phyloP scores from a whole-genome alignment of 2,797 vertebrate genomes.

The Syndactyla subalaris region DNA sequence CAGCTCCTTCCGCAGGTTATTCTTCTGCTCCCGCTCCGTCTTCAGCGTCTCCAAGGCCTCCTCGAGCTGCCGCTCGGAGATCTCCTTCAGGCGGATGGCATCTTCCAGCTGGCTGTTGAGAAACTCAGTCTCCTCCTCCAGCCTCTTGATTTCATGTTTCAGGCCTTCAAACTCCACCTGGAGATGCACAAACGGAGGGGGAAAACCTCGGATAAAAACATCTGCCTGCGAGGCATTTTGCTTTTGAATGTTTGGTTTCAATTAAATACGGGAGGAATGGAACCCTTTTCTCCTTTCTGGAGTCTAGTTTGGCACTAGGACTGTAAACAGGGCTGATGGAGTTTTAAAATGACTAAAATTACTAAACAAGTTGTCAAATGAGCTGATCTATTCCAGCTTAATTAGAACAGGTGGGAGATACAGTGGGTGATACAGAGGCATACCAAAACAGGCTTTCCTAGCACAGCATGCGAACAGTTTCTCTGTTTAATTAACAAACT shows the following conservation, averaged over 20 bases:
- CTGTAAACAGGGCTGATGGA: neutral
- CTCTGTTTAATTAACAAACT: neutral
- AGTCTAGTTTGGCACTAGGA: neutral
- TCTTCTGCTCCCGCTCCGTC: constrained; percentile 96
- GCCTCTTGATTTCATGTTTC: constrained; percentile 94
- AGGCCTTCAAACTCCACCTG: constrained; percentile 98
- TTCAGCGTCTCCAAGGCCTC: constrained; percentile 95
- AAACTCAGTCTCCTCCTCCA: constrained; percentile 94
- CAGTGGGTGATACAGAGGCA: neutral
- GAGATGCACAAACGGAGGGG: neutral
- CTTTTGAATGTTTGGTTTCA: neutral
- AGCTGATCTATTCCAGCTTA: neutral
- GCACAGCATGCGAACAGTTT: neutral
- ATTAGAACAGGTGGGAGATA: neutral
- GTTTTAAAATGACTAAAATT: neutral
- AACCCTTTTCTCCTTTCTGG: neutral
- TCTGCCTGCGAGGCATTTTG: neutral
- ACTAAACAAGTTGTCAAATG: neutral
- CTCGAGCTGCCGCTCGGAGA: constrained; percentile 92
- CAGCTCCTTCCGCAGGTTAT: constrained; percentile 92
- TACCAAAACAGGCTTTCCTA: neutral
- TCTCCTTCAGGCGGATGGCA: constrained; percentile 91
- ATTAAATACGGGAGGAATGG: neutral
- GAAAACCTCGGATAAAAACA: neutral
- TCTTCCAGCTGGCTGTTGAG: constrained; percentile 95